Conservation (phyloP, 2,113 vertebrate genomes). For the Tinamus guttatus region DNA sequence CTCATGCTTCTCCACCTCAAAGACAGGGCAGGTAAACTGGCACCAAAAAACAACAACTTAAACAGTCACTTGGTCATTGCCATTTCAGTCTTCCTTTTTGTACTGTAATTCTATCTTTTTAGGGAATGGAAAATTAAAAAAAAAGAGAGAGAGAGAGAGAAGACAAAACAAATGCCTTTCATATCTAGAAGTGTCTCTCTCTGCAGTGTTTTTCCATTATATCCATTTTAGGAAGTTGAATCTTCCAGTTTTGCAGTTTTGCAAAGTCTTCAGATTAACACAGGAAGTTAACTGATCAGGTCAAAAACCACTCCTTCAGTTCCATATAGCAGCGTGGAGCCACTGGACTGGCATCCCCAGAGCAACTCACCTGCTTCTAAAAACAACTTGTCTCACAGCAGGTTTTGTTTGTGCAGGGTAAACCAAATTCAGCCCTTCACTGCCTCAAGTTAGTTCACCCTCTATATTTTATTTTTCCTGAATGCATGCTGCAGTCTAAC, state of each 20-base stretch:
- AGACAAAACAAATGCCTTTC: background rate
- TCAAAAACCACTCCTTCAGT: background rate
- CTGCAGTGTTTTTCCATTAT: background rate
- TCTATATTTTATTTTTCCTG: background rate
- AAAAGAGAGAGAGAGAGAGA: background rate
- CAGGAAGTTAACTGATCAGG: background rate
- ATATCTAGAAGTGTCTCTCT: background rate
- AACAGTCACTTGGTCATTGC: background rate
- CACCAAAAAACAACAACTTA: background rate
- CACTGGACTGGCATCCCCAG: background rate
- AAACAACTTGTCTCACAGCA: background rate
- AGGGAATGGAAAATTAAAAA: background rate
- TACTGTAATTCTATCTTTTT: background rate
- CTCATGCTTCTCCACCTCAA: no score
- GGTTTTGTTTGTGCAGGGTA: background rate
- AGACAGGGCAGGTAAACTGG: background rate
- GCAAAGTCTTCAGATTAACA: background rate
- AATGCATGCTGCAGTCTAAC: background rate
- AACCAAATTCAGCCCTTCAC: background rate
- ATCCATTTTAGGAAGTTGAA: background rate
- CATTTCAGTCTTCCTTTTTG: background rate
- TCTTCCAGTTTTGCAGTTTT: background rate
- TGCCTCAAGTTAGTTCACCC: background rate
- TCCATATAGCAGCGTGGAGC: rapidly evolving
- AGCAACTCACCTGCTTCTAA: background rate